Conservation (phyloP, 2,888 invertebrate genomes). For the Allolobophora icterica region DNA sequence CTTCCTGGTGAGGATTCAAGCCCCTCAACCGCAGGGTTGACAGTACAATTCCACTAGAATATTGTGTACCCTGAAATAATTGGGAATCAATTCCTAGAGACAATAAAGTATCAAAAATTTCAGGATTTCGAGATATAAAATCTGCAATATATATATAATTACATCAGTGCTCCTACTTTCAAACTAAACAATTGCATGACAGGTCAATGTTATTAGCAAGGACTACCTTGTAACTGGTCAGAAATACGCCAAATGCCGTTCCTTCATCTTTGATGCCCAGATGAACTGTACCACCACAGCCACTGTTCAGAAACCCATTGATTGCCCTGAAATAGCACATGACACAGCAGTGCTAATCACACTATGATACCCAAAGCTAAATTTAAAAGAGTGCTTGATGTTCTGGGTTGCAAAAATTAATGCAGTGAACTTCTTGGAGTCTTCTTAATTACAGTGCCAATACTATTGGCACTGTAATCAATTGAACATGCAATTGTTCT, state of each 20-base stretch:
- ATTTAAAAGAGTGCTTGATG: neutral
- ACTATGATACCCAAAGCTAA: neutral
- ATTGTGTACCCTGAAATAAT: neutral
- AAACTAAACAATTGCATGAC: neutral
- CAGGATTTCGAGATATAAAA: neutral
- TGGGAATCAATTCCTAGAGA: neutral
- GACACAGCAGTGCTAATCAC: neutral
- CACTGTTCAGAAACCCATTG: constrained; percentile 65
- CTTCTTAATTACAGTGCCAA: neutral
- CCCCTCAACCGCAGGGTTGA: neutral
- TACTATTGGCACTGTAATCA: too few relatives aligned
- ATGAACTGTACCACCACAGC: constrained; percentile 63
- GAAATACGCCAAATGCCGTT: constrained; percentile 56
- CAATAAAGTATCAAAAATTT: neutral
- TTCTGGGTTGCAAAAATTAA: neutral
- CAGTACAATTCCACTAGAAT: neutral
- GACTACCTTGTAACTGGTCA: constrained; percentile 61
- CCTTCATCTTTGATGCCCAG: constrained; percentile 64
- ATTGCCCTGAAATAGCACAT: constrained; percentile 55
- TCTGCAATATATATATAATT: too few relatives aligned
- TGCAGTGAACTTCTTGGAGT: neutral
- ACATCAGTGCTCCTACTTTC: neutral
- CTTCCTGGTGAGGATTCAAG: neutral
- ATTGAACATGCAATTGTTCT: neutral
- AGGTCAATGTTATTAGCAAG: neutral